A percentile compares a stretch with the other conserved stretches of the same genome.
Evolutionary conservation across 2,888 invertebrate species (phyloP).

Genomic region (Dolichomitus sp.): DNA sequence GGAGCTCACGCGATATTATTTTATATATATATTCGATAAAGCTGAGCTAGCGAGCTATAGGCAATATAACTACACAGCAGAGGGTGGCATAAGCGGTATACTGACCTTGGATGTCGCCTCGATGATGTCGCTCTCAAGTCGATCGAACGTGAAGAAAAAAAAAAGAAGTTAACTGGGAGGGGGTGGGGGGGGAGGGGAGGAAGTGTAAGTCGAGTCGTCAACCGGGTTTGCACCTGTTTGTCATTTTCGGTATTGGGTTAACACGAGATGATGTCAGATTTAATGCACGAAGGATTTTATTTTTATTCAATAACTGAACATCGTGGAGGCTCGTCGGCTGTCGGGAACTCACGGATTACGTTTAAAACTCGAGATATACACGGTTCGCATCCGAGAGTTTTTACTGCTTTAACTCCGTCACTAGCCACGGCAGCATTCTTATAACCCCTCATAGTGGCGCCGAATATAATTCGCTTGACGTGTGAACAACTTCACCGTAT

Average conservation of each 20-base stretch:
- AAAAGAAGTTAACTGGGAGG: not conserved
- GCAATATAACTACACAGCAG: slow-evolving; percentile 5
- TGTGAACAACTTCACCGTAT: not conserved
- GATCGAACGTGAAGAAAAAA: slow-evolving; percentile 33
- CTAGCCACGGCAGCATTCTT: not conserved
- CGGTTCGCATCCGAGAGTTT: not conserved
- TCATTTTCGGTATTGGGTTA: slow-evolving; percentile 55
- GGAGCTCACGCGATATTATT: slow-evolving; percentile 55
- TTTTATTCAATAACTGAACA: slow-evolving; percentile 29
- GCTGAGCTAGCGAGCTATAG: slow-evolving; percentile 15
- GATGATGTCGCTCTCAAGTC: slow-evolving; percentile 61
- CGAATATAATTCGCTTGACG: not conserved
- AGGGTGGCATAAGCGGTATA: slow-evolving; percentile 49
- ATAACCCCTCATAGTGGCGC: slow-evolving; percentile 21
- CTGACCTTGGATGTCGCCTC: slow-evolving; percentile 65
- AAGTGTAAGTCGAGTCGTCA: slow-evolving; percentile 54
- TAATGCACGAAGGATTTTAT: not conserved
- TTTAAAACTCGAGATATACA: slow-evolving; percentile 19
- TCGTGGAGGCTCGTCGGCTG: not conserved
- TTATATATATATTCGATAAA: slow-evolving; percentile 32
- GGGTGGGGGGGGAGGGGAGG: not conserved
- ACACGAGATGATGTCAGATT: slow-evolving; percentile 1
- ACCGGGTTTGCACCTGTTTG: slow-evolving; percentile 71
- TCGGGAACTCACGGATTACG: not conserved
- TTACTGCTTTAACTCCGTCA: not conserved